phyloP scores from a whole-genome alignment of 2,888 invertebrate species.

The Orthosia gothica region DNA sequence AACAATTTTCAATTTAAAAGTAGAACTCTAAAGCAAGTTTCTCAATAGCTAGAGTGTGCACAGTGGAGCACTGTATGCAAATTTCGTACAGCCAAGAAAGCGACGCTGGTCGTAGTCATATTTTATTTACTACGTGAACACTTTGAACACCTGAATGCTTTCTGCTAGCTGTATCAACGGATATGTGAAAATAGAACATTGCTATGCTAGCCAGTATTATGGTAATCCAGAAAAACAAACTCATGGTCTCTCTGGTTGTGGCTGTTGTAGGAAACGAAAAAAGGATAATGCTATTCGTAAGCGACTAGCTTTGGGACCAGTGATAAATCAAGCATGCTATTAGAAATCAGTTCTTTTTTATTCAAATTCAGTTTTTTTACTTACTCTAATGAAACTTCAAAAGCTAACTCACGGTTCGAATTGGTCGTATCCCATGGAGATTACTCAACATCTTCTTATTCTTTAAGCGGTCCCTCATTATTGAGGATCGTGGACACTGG shows the following conservation, averaged over 20 bases:
- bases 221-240: background rate
- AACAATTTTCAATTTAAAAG: background rate
- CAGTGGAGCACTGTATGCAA: conserved; percentile 2
- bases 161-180: conserved; percentile 3
- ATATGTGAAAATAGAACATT: background rate
- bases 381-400: too few relatives aligned
- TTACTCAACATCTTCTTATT: too few relatives aligned
- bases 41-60: background rate
- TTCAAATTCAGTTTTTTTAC: too few relatives aligned
- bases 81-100: background rate
- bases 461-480: too few relatives aligned
- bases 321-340: too few relatives aligned
- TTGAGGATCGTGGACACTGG: too few relatives aligned
- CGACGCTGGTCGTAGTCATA: conserved; percentile 1
- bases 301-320: too few relatives aligned
- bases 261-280: too few relatives aligned
- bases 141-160: conserved; percentile 13
- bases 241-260: background rate
- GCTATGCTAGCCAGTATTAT: background rate
- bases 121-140: conserved; percentile 22
- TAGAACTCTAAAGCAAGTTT: background rate
- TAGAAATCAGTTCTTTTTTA: too few relatives aligned
- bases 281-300: too few relatives aligned
- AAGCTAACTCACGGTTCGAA: too few relatives aligned
- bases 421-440: too few relatives aligned